Percentiles rank a stretch among this genome's conserved stretches.
Evolutionary conservation across 1,140 invertebrate genomes (phyloP).

Genomic region (Papilio machaon): DNA sequence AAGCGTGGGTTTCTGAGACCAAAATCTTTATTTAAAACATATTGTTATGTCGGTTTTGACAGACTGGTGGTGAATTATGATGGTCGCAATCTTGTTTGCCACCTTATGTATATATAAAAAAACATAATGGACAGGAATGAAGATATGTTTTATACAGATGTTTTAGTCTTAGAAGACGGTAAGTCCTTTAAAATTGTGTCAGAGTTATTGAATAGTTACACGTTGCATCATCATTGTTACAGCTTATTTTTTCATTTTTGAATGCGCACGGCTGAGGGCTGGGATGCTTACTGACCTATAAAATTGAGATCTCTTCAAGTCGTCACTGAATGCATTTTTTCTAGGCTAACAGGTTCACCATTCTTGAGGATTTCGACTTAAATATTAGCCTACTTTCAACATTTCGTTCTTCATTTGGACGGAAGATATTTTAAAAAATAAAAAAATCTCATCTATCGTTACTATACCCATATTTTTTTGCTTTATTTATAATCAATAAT

Average conservation of each 20-base stretch:
- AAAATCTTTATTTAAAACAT: too few species aligned
- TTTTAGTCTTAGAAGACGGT: background rate
- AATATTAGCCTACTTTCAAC: constrained; percentile 10
- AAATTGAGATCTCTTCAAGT: constrained; percentile 30
- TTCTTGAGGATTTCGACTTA: constrained; percentile 9
- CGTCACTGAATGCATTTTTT: constrained; percentile 32
- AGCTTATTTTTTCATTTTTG: constrained; percentile 19
- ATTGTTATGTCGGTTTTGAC: too few species aligned
- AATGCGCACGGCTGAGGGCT: constrained; percentile 6
- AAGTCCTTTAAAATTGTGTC: background rate
- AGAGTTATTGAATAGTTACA: background rate
- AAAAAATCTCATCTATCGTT: background rate
- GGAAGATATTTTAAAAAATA: background rate
- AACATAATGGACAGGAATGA: too few species aligned
- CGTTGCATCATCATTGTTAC: background rate
- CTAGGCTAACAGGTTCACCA: constrained; percentile 28
- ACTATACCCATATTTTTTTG: background rate
- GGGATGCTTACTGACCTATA: constrained; percentile 12
- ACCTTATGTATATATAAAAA: too few species aligned
- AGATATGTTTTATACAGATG: too few species aligned
- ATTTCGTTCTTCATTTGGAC: background rate
- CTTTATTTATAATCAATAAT: too few species aligned
- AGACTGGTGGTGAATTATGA: too few species aligned
- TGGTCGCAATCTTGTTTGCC: too few species aligned
- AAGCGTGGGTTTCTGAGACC: too few species aligned